Evolutionary conservation across 2,888 invertebrate species (phyloP).

Genomic region (Brenthis hecate): DNA sequence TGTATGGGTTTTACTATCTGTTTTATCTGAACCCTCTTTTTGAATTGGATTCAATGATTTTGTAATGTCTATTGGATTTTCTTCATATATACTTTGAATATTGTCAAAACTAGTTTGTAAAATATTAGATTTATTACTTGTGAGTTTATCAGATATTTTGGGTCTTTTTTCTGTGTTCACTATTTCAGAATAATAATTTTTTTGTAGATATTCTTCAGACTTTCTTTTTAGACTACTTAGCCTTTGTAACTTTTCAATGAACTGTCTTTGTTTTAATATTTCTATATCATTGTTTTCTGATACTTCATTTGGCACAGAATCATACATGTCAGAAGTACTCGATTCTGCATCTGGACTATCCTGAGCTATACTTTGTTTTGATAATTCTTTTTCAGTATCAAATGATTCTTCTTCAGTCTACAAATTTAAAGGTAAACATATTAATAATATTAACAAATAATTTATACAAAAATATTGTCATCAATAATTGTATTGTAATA

Average conservation of each 20-base stretch:
- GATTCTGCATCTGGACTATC: constrained; percentile 62
- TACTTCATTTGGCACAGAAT: constrained; percentile 54
- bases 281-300: constrained; percentile 61
- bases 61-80: constrained; percentile 64
- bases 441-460: not conserved
- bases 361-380: constrained; percentile 58
- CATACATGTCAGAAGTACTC: constrained; percentile 60
- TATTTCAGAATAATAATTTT: constrained; percentile 68
- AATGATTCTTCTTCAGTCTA: constrained; percentile 72
- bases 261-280: constrained; percentile 67
- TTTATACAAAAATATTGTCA: not conserved
- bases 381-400: constrained; percentile 63
- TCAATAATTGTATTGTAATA: not conserved
- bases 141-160: constrained; percentile 67
- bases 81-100: constrained; percentile 66
- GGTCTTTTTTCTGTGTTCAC: constrained; percentile 67
- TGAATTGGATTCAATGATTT: constrained; percentile 57
- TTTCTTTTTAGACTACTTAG: constrained; percentile 74
- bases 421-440: constrained; percentile 27
- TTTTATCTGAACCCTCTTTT: constrained; percentile 52
- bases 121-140: constrained; percentile 57
- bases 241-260: constrained; percentile 73
- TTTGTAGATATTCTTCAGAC: constrained; percentile 74
- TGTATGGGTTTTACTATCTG: constrained; percentile 56
- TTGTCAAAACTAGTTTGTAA: constrained; percentile 61